phyloP scores from a whole-genome alignment of 2,113 vertebrate genomes.

The Trachemys scripta region DNA sequence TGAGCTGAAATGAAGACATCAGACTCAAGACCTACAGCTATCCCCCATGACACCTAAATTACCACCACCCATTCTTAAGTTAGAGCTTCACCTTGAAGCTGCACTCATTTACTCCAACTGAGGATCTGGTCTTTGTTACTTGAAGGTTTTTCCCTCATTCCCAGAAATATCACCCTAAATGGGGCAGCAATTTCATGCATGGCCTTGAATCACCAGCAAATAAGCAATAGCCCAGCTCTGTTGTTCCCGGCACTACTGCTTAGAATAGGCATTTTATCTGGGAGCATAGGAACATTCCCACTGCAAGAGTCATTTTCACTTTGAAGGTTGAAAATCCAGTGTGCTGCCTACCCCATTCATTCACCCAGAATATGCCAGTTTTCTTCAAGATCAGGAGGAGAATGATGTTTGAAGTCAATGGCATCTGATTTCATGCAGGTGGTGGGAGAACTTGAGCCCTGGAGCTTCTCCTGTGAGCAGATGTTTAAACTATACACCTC shows the following conservation, averaged over 20 bases:
- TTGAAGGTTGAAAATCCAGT: neutral
- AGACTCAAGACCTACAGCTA: rapidly evolving
- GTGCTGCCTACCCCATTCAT: neutral
- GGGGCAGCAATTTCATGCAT: neutral
- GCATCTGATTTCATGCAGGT: rapidly evolving
- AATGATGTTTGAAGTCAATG: neutral
- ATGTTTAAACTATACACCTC: neutral
- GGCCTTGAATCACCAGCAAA: neutral
- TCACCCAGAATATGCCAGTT: neutral
- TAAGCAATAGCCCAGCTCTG: neutral
- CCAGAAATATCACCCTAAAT: neutral
- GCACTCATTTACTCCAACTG: neutral
- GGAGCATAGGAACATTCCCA: neutral
- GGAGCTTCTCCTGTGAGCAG: rapidly evolving
- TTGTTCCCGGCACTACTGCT: neutral
- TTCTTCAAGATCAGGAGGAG: neutral
- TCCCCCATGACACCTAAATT: neutral
- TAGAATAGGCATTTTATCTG: neutral
- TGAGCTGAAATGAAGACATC: neutral
- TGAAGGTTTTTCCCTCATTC: neutral
- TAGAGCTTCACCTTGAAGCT: rapidly evolving
- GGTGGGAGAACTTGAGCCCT: neutral
- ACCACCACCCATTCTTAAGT: neutral
- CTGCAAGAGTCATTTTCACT: neutral
- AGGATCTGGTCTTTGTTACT: neutral